These are phyloP conservation scores for Pangasianodon gigas DNA, from an alignment of 2,113 vertebrate genomes.

Conservation along the genomic window DNA sequence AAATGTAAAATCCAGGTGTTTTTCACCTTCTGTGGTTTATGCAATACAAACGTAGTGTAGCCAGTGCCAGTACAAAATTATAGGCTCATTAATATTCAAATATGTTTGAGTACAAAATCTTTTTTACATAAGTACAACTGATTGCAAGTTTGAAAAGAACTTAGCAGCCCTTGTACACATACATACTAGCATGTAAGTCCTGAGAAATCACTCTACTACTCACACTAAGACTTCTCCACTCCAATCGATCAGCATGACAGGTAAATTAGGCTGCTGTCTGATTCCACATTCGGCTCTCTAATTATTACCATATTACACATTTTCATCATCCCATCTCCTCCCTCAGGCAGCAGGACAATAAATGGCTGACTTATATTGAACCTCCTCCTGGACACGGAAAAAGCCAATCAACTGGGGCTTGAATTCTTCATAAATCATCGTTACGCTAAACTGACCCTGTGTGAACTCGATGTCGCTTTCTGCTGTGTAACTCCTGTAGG, in stretches of 20 bases:
- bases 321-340: constrained; percentile 48
- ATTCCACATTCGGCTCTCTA: constrained; percentile 41
- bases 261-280: constrained; percentile 38
- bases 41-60: background rate
- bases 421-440: constrained; percentile 58
- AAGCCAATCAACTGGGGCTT: constrained; percentile 60
- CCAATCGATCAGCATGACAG: constrained; percentile 45
- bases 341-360: constrained; percentile 40
- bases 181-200: background rate
- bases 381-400: constrained; percentile 47
- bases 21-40: background rate
- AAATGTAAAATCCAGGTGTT: background rate
- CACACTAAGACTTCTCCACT: background rate
- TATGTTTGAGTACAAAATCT: background rate
- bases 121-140: background rate
- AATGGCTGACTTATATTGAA: constrained; percentile 49
- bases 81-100: background rate
- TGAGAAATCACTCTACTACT: background rate
- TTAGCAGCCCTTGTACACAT: background rate
- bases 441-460: constrained; percentile 13
- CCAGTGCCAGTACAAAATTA: background rate
- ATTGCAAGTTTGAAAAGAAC: background rate
- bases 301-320: constrained; percentile 52
- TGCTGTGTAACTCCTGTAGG: background rate
- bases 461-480: constrained; percentile 5